phyloP scores from a whole-genome alignment of 2,888 invertebrate species.

The Trachelus stipa region DNA sequence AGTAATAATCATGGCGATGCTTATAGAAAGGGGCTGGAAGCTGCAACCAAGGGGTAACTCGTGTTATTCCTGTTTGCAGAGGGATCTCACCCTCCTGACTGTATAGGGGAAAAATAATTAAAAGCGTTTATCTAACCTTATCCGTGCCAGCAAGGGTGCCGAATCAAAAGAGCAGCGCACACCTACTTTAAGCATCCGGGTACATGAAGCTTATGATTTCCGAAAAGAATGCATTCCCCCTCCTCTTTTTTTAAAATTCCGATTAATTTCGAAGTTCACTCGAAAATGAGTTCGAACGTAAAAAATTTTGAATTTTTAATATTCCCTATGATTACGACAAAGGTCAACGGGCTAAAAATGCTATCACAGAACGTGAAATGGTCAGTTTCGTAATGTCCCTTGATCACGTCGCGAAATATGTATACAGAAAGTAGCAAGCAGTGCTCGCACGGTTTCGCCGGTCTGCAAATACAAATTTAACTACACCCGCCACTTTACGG shows the following conservation, averaged over 20 bases:
- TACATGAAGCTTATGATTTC: background rate
- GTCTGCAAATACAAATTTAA: constrained; percentile 61
- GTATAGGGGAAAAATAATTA: constrained; percentile 48
- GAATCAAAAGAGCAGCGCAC: background rate
- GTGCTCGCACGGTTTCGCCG: constrained; percentile 1
- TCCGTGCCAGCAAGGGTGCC: constrained; percentile 35
- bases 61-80: constrained; percentile 42
- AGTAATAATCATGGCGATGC: constrained; percentile 17
- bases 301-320: background rate
- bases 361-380: background rate
- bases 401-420: background rate
- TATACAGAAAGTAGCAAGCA: background rate
- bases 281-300: too few species aligned
- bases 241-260: background rate
- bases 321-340: background rate
- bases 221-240: background rate
- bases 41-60: constrained; percentile 31
- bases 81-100: constrained; percentile 34
- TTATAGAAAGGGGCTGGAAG: constrained; percentile 13
- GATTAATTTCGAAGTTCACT: background rate
- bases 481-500: constrained; percentile 53
- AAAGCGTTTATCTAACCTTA: constrained; percentile 49
- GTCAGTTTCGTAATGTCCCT: background rate
- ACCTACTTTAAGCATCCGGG: background rate
- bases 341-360: background rate